Conservation (phyloP, 2,113 vertebrate species). For the Eptesicus fuscus region DNA sequence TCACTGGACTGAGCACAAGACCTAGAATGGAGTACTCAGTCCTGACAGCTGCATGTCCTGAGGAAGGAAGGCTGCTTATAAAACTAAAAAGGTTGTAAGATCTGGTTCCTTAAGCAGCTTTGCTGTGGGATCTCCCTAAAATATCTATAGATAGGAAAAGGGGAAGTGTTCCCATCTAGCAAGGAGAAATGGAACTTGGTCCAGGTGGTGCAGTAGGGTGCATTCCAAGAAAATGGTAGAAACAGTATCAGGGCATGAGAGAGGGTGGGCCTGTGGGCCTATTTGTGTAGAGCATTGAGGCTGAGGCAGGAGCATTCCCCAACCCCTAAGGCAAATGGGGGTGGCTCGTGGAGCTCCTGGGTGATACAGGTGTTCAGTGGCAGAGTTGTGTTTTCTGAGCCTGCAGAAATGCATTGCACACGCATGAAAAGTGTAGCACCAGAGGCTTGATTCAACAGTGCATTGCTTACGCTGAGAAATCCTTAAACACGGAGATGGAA, state of each 20-base stretch:
- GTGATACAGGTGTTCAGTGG: neutral
- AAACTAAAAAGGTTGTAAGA: neutral
- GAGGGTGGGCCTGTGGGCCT: neutral
- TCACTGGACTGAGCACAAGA: neutral
- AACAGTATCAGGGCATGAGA: neutral
- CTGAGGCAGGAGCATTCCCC: accelerated
- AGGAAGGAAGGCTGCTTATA: neutral
- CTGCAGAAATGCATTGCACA: too few species aligned
- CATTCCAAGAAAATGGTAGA: neutral
- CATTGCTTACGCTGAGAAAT: neutral
- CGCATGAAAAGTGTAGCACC: neutral
- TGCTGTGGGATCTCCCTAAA: neutral
- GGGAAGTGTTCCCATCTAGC: neutral
- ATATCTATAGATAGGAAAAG: neutral
- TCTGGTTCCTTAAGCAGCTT: neutral
- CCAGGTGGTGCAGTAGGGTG: neutral
- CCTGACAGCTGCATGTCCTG: neutral
- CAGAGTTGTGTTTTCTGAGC: neutral
- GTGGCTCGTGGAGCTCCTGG: neutral
- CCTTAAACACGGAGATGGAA: neutral
- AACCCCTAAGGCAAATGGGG: neutral
- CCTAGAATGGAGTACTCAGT: neutral
- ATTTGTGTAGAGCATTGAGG: neutral
- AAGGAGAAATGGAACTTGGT: neutral
- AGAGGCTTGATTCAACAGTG: neutral